Evolutionary conservation across 2,113 vertebrate species (phyloP).

Genomic region (Clarias gariepinus): DNA sequence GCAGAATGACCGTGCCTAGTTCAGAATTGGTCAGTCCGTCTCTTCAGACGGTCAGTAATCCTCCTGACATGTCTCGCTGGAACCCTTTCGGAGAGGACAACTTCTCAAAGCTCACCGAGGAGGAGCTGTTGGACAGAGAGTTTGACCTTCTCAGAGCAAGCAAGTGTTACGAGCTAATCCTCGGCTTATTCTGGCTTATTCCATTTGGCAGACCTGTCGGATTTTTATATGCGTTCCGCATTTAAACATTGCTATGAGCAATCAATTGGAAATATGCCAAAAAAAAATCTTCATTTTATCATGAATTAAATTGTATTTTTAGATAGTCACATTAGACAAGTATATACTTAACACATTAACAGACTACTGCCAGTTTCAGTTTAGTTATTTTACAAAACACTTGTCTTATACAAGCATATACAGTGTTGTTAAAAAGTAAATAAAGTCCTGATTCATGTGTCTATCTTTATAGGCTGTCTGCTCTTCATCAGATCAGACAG

Average conservation of each 20-base stretch:
- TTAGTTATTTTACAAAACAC: neutral
- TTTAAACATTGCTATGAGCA: neutral
- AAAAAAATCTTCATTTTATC: neutral
- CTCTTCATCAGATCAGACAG: too few relatives aligned
- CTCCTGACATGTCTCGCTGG: slow-evolving; percentile 98
- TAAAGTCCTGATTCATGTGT: too few relatives aligned
- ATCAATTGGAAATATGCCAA: neutral
- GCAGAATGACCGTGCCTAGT: slow-evolving; percentile 73
- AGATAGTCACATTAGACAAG: neutral
- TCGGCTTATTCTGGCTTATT: neutral
- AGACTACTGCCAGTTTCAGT: neutral
- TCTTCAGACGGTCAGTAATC: slow-evolving; percentile 79
- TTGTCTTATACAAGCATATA: neutral
- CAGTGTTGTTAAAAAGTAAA: too few relatives aligned
- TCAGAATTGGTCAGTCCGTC: slow-evolving; percentile 71
- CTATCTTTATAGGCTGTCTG: too few relatives aligned
- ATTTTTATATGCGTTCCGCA: neutral
- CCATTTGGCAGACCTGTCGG: too few relatives aligned
- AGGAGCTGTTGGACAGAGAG: slow-evolving; percentile 95
- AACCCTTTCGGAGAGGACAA: slow-evolving; percentile 98
- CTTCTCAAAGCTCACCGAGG: slow-evolving; percentile 94
- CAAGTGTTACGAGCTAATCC: slow-evolving; percentile 75
- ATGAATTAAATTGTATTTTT: neutral
- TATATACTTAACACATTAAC: neutral
- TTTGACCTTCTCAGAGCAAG: slow-evolving; percentile 98